Conservation (phyloP, 2,113 vertebrate genomes). For the Odocoileus virginianus region DNA sequence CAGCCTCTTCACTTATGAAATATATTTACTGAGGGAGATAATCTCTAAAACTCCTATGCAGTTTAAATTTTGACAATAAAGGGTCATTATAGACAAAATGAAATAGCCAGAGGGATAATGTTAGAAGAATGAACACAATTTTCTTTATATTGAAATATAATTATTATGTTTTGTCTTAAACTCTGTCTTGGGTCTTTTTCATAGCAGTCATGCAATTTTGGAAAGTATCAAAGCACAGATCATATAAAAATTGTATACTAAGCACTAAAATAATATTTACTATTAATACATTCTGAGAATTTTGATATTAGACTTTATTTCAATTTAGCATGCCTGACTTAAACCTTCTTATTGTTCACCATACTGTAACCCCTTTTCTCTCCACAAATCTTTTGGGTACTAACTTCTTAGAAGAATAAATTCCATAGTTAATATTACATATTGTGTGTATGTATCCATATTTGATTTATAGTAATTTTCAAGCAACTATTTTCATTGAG, state of each 20-base stretch:
- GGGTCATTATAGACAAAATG: neutral
- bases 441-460: neutral
- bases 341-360: neutral
- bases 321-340: neutral
- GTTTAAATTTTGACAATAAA: neutral
- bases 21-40: neutral
- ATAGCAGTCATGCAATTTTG: neutral
- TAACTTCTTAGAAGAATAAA: neutral
- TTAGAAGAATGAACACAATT: neutral
- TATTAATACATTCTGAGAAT: neutral
- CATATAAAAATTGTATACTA: neutral
- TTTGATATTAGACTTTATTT: neutral
- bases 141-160: neutral
- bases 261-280: neutral
- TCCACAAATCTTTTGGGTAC: neutral
- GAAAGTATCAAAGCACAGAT: neutral
- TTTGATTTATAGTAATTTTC: neutral
- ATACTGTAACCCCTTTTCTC: neutral
- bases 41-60: neutral
- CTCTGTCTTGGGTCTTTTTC: neutral
- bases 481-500: neutral
- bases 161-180: neutral
- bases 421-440: neutral
- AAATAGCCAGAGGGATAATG: neutral
- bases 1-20: neutral